phyloP scores from a whole-genome alignment of 1,140 invertebrate genomes.

The Drosophila cardini region DNA sequence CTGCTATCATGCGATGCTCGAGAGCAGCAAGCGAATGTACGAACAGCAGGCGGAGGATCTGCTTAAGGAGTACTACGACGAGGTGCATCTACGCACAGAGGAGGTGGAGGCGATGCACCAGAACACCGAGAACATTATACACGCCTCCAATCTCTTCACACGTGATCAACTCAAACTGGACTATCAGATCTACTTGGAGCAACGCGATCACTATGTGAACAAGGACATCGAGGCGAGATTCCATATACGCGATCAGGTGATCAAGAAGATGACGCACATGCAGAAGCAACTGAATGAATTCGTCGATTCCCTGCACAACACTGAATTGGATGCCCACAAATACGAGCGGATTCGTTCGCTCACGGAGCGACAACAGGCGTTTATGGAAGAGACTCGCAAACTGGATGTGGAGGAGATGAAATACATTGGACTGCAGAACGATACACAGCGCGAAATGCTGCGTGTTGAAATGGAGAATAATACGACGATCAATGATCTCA shows the following conservation, averaged over 20 bases:
- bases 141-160: conserved; percentile 66
- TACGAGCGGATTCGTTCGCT: conserved; percentile 66
- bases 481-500: conserved; percentile 61
- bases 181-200: conserved; percentile 69
- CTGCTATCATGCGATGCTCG: conserved; percentile 65
- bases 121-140: conserved; percentile 74
- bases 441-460: conserved; percentile 60
- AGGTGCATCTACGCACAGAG: conserved; percentile 61
- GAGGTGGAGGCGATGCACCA: conserved; percentile 59
- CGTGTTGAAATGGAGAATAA: conserved; percentile 64
- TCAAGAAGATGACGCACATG: conserved; percentile 59
- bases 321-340: conserved; percentile 70
- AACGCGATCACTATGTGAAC: conserved; percentile 70
- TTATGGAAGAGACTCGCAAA: conserved; percentile 60
- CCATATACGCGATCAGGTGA: conserved; percentile 64
- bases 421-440: conserved; percentile 29
- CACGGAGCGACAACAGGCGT: conserved; percentile 69
- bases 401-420: conserved; percentile 63
- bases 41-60: conserved; percentile 68
- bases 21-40: conserved; percentile 51
- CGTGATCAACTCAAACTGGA: conserved; percentile 61
- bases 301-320: conserved; percentile 61
- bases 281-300: conserved; percentile 67
- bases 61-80: conserved; percentile 68
- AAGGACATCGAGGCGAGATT: conserved; percentile 71